Evolutionary conservation across 2,888 invertebrate genomes (phyloP).

Genomic region (Caenorhabditis becei): DNA sequence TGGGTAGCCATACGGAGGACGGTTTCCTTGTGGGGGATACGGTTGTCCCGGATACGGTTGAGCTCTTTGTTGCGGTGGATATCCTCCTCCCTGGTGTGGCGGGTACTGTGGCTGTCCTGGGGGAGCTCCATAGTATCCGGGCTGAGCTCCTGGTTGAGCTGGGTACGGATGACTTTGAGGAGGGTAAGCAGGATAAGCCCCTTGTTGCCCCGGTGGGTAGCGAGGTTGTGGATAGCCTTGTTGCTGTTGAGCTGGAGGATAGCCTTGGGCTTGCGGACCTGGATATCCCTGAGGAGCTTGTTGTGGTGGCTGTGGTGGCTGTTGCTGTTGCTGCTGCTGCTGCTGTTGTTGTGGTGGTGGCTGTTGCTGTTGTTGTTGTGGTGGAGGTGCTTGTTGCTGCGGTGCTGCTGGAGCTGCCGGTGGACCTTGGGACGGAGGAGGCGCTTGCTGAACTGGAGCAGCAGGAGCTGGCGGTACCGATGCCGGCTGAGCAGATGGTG

Average conservation of each 20-base stretch:
- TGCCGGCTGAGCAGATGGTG: conserved; percentile 49
- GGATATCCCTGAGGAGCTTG: conserved; percentile 50
- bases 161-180: conserved; percentile 59
- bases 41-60: conserved; percentile 56
- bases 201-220: conserved; percentile 34
- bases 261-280: conserved; percentile 17
- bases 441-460: conserved; percentile 30
- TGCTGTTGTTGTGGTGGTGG: conserved; percentile 20
- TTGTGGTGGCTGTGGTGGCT: conserved; percentile 24
- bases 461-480: conserved; percentile 20
- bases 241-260: conserved; percentile 19
- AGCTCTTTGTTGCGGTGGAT: conserved; percentile 57
- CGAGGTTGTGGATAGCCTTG: conserved; percentile 25
- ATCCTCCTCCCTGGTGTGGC: conserved; percentile 50
- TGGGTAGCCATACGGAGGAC: conserved; percentile 54
- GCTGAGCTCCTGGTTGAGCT: conserved; percentile 46
- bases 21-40: conserved; percentile 46
- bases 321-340: conserved; percentile 33
- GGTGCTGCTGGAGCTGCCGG: conserved; percentile 18
- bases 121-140: conserved; percentile 54
- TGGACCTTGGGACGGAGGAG: conserved; percentile 17
- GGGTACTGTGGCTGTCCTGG: conserved; percentile 42
- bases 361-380: conserved; percentile 17
- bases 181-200: conserved; percentile 44
- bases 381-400: conserved; percentile 19